Conservation (phyloP, 2,888 invertebrate genomes). For the Arrhopalites spinosus region DNA sequence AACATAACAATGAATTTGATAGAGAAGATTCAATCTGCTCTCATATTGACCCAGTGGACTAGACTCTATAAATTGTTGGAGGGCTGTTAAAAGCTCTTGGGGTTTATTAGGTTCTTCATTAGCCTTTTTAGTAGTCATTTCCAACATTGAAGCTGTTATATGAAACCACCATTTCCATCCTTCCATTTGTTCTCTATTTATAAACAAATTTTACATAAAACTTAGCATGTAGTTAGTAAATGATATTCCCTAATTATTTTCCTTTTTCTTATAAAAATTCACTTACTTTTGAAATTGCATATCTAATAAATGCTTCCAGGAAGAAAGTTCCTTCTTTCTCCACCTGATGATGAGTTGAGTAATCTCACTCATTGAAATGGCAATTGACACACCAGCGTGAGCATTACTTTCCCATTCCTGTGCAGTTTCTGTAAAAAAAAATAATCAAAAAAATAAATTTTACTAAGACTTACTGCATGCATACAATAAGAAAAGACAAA, state of each 20-base stretch:
- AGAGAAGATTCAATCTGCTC: constrained; percentile 75
- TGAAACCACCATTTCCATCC: constrained; percentile 91
- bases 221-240: not conserved
- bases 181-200: constrained; percentile 67
- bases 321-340: constrained; percentile 85
- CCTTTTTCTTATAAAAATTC: not conserved
- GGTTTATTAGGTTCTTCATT: constrained; percentile 53
- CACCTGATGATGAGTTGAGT: constrained; percentile 84
- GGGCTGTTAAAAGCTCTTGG: constrained; percentile 64
- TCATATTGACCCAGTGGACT: constrained; percentile 84
- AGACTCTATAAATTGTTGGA: constrained; percentile 82
- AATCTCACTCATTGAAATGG: constrained; percentile 72
- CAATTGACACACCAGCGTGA: constrained; percentile 81
- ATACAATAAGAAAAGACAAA: no score
- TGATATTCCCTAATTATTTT: not conserved
- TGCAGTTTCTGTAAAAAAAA: constrained; percentile 58
- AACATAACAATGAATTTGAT: constrained; percentile 80
- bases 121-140: constrained; percentile 50
- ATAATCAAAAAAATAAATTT: no score
- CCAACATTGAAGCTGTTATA: constrained; percentile 67
- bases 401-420: constrained; percentile 93
- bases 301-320: constrained; percentile 84
- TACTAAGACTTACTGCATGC: no score
- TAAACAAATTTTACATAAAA: not conserved
- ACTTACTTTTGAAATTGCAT: constrained; percentile 68